Evolutionary conservation across 2,888 invertebrate genomes (phyloP), one percentile per base, ranked within the genome.

Genomic region (Odontocerum albicorne): DNA sequence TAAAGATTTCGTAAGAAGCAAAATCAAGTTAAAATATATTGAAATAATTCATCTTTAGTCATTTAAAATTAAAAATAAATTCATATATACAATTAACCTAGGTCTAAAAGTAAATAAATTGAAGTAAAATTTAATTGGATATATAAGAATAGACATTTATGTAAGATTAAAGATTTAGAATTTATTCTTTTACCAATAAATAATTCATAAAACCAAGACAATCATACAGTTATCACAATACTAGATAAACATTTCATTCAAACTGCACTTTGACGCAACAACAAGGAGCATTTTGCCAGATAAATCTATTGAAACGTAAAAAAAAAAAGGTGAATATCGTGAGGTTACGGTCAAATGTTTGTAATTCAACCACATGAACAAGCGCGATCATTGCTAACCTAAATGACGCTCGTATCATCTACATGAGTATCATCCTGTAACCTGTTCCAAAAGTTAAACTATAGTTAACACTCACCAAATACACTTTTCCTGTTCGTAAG

Each of bases 161-260:
- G 40, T 31, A 32, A 42, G 13, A 47, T 47, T 21, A 47, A 35
- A 47, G 36, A 39, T 22, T 40, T 33, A 40, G 42, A 49, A 49
- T 49, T 15, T 42, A 13, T 22, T 27, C 10, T 45, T 33, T 40
- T 38, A 49, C 21, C 17, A 49, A 49, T 49, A 53, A 38, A 49
- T 57, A 42, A 46, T 57, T 49, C 42, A 56, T 51, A 44, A 50
- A 51, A 40, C 42, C 43, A 38, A 42, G 19, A 50, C 51, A 44
- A 42, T 43, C 51, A 44, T 51, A 51, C 51, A 51, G 44, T 51
- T 51, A 51, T 51, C 51, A 51, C 51, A 51, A 51, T 42, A 42
- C 32, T 43, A 51, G 43, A 43, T 51, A 35, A 43, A 51, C 43
- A 45, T 20, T 33, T 16, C 51, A 51, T 51, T 51, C 51, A 51